These are phyloP conservation scores for Ridgeia piscesae DNA, from an alignment of 1,140 invertebrate species.

Conservation along the genomic window DNA sequence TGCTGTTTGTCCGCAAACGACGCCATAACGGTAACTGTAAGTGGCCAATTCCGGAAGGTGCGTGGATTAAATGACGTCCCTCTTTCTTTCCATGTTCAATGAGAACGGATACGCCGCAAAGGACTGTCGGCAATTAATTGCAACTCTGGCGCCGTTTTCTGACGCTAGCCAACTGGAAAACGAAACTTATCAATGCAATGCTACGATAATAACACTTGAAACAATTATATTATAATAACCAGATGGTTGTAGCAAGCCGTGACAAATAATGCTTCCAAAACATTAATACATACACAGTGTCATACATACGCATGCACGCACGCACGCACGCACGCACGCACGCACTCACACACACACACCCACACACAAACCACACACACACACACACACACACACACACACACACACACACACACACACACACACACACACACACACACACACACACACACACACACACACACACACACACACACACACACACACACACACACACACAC, in stretches of 20 bases:
- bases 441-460: too few relatives aligned
- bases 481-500: too few relatives aligned
- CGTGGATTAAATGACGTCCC: neutral
- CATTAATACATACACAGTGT: neutral
- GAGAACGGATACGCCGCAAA: neutral
- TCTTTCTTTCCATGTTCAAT: neutral
- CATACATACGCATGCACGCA: neutral
- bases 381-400: too few relatives aligned
- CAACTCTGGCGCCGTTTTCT: neutral
- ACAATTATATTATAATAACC: neutral
- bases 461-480: too few relatives aligned
- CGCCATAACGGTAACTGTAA: neutral
- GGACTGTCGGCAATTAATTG: neutral
- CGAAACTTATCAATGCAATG: neutral
- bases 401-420: too few relatives aligned
- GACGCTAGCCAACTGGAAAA: neutral
- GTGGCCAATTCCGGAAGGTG: neutral
- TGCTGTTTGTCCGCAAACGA: neutral
- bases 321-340: too few relatives aligned
- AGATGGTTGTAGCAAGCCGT: neutral
- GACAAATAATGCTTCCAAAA: neutral
- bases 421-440: too few relatives aligned
- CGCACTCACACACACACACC: too few relatives aligned
- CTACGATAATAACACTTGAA: neutral
- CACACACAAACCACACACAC: too few relatives aligned